Base-by-base conservation (phyloP, 1,140 invertebrate species). In the Anastrepha obliqua region DNA sequence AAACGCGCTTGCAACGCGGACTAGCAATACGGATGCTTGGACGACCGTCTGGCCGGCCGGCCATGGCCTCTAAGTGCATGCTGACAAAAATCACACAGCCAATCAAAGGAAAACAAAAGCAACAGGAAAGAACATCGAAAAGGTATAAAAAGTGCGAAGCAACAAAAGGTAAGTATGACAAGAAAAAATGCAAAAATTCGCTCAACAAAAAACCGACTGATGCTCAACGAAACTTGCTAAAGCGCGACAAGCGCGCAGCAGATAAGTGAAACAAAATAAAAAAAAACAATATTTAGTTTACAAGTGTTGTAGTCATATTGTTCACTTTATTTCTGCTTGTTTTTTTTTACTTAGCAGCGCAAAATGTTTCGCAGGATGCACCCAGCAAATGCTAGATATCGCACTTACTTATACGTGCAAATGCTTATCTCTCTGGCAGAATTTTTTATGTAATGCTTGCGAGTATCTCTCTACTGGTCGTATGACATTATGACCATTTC, bases 31-130 rank as follows among this genome's bases (percentile, higher is more conserved):
- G 11, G 3, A 9, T 67, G 20, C 39, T 9, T 42, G 0, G 11
- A 39, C 42, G 20, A 47, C 39, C 39, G 65, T 11, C 42, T 9
- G 15, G 29, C 47, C 47, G 6, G 9, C 74, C n/a, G 4, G 74
- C 74, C 47, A 2, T 55, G 47, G 13, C 17, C 67, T 4, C 47
- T 81, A 81, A 81, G 47, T 81, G 51, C 74, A 58, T 58, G 44
- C 47, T 81, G 74, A 81, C 74, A 81, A 81, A 81, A 81, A 81
- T 81, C 74, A 81, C 74, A 81, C 74, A 81, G 44, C 74, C 74
- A 81, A 81, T 81, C 74, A 58, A 81, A 81, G 47, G 5, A 81
- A 55, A 81, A 81, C 20, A 39, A 67, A 67, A 67, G 51, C 51
- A 55, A 6, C 6, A 55, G 51, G 6, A 8, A 11, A 11, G 51